Conservation (phyloP, 2,888 invertebrate species). For the Caenorhabditis sp. region DNA sequence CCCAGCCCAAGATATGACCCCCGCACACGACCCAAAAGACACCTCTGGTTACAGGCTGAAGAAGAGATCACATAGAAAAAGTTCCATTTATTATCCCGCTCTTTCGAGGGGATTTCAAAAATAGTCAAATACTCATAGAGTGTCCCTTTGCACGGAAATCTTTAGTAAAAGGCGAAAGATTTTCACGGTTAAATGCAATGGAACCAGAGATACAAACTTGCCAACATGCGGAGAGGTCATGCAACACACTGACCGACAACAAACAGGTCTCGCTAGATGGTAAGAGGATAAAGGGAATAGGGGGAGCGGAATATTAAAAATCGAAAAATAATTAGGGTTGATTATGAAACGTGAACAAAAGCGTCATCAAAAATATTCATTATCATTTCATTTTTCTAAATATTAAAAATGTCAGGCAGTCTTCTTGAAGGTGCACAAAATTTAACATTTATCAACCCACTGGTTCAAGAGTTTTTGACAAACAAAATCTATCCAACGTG, state of each 20-base stretch:
- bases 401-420: too few species aligned
- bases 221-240: neutral
- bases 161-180: constrained; percentile 70
- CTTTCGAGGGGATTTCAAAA: constrained; percentile 9
- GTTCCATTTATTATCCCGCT: neutral
- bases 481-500: neutral
- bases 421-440: too few species aligned
- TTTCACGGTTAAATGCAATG: constrained; percentile 61
- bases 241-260: neutral
- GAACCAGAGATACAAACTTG: constrained; percentile 1
- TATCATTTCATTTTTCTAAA: too few species aligned
- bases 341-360: too few species aligned
- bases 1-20: too few species aligned
- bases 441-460: too few species aligned
- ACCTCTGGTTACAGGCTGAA: too few species aligned
- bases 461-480: too few species aligned
- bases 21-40: too few species aligned
- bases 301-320: neutral
- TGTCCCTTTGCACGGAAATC: constrained; percentile 65
- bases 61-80: too few species aligned
- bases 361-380: too few species aligned
- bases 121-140: neutral
- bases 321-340: too few species aligned
- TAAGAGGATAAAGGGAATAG: neutral
- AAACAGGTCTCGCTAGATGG: neutral